Conservation (phyloP, 2,113 vertebrate genomes). For the Monarcha castaneiventris region DNA sequence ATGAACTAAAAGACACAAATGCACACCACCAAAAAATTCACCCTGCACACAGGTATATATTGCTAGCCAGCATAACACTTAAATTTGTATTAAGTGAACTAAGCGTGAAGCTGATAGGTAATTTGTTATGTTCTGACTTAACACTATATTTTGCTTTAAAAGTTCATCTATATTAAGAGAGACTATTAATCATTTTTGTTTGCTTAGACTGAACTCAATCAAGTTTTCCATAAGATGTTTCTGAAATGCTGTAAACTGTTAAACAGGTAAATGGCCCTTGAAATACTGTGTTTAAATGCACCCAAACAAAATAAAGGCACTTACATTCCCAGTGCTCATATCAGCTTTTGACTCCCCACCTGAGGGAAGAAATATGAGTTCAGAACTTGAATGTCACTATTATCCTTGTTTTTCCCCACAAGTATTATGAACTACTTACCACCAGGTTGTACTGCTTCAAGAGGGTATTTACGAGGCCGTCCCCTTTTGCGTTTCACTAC, state of each 20-base stretch:
- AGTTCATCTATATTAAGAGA: not conserved
- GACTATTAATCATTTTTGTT: not conserved
- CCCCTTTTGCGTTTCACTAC: constrained; percentile 77
- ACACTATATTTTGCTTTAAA: not conserved
- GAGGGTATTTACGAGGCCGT: constrained; percentile 77
- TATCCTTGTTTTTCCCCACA: not conserved
- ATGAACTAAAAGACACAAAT: not conserved
- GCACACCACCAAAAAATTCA: not conserved
- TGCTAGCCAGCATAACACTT: not conserved
- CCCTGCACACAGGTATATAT: not conserved
- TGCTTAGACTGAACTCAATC: not conserved
- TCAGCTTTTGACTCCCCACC: constrained; percentile 74
- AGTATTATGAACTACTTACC: constrained; percentile 61
- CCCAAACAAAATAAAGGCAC: constrained; percentile 63
- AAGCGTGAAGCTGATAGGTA: not conserved
- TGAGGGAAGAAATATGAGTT: constrained; percentile 67
- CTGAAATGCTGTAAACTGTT: not conserved
- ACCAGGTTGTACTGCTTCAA: constrained; percentile 58
- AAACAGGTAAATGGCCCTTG: not conserved
- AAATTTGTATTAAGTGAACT: not conserved
- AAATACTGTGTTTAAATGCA: constrained; percentile 24
- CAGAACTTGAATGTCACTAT: constrained; percentile 42
- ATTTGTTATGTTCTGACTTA: not conserved
- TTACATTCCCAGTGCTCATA: constrained; percentile 66
- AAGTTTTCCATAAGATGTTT: not conserved